These are phyloP conservation scores for Cryptocephalus primarius DNA, from an alignment of 2,888 invertebrate species.

Conservation along the genomic window DNA sequence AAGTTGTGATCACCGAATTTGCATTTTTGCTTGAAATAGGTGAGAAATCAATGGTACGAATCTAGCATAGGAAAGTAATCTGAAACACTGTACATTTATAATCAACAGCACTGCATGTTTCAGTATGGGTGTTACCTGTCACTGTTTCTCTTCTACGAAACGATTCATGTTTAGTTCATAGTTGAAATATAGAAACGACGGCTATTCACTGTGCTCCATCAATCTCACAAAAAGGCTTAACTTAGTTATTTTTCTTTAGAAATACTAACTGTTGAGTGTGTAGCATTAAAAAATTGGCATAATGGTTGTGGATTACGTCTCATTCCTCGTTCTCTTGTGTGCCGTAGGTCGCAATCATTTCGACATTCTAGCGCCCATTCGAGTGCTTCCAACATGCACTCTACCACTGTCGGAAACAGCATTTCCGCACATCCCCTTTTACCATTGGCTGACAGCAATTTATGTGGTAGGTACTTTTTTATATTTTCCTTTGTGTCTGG, in stretches of 20 bases:
- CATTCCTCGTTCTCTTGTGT: constrained; percentile 38
- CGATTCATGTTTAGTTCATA: too few species aligned
- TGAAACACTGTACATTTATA: too few species aligned
- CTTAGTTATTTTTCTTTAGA: constrained; percentile 14
- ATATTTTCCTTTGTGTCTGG: constrained; percentile 4
- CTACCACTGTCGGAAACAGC: constrained; percentile 70
- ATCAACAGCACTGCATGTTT: constrained; percentile 16
- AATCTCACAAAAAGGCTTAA: constrained; percentile 17
- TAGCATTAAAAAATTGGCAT: neutral
- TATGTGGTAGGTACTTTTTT: constrained; percentile 41
- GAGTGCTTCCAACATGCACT: constrained; percentile 55
- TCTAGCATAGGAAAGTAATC: too few species aligned
- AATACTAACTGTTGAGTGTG: constrained; percentile 5
- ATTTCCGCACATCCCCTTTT: constrained; percentile 90
- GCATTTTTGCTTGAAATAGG: too few species aligned
- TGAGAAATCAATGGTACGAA: too few species aligned
- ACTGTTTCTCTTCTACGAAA: too few species aligned
- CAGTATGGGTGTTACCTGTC: constrained; percentile 3
- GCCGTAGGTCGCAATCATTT: constrained; percentile 87
- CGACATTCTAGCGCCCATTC: constrained; percentile 66
- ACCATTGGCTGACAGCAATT: constrained; percentile 62
- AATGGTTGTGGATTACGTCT: neutral
- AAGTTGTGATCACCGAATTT: too few species aligned
- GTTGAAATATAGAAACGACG: constrained; percentile 12
- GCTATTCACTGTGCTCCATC: constrained; percentile 30